Base-by-base conservation (phyloP, 2,888 invertebrate species). In the Drosophila fungiperda region DNA sequence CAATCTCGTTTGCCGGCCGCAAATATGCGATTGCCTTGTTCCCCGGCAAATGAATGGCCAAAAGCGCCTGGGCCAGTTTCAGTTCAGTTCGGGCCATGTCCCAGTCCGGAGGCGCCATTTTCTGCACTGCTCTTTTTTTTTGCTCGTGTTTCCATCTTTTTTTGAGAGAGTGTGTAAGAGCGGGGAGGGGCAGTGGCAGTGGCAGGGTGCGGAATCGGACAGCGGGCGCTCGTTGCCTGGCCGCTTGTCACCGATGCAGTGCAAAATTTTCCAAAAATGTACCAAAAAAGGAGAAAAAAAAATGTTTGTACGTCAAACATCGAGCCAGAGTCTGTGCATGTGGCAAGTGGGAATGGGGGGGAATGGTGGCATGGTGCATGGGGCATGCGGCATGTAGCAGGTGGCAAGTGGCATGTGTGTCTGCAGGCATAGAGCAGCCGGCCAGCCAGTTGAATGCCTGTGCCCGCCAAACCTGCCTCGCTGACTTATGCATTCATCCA, bases 21-120 rank as follows among this genome's bases (percentile, higher is more conserved):
- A 87, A 85, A 90, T 89, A 87, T 86, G 86, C 84, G 89, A 90
- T 87, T 89, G 87, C 90, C 89, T 84, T 87, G 84, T 90, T 83
- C 89, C 68, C 76, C 54, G 70, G 75, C 78, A 90, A 89, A 90
- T 89, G 87, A 90, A 90, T 87, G 82, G 74, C 65, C 68, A 54
- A 29, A 66, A 36, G 49, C 40, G 20, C 48, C 55, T 38, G 57
- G 5, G 23, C 61, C n/a, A 38, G 36, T 53, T 17, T 53, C 52
- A 52, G 53, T 7, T 33, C 64, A 60, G 54, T 49, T 59, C 35
- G 17, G 62, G 26, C 54, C 61, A 29, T 54, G 50, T 58, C 53
- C 66, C 68, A 58, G 55, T 40, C 62, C 66, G 82, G 73, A 75
- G 63, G 67, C 77, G 74, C 79, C 85, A 84, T 84, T 89, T 81